phyloP scores from a whole-genome alignment of 2,797 vertebrate genomes.

The Sphenopsis melanotis region DNA sequence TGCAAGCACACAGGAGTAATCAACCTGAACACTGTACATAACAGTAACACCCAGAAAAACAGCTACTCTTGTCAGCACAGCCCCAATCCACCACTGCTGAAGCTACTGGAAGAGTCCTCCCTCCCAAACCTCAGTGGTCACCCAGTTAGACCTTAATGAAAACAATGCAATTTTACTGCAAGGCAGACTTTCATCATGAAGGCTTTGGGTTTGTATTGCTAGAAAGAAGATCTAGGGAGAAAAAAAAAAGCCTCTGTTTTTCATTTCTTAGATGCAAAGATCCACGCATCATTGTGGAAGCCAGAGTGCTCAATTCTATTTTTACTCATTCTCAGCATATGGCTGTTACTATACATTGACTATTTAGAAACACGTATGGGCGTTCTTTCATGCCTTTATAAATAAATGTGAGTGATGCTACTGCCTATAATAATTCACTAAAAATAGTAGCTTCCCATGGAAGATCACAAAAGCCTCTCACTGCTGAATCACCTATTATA shows the following conservation, averaged over 20 bases:
- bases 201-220: conserved; percentile 28
- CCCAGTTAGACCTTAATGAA: not conserved
- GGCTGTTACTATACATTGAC: conserved; percentile 45
- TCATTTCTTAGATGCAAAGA: not conserved
- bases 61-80: not conserved
- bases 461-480: conserved; percentile 24
- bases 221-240: not conserved
- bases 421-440: conserved; percentile 43
- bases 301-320: conserved; percentile 16
- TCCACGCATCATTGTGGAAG: not conserved
- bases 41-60: not conserved
- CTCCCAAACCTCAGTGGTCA: not conserved
- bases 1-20: not conserved
- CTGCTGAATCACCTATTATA: conserved; percentile 44
- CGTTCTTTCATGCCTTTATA: conserved; percentile 53
- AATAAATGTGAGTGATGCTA: conserved; percentile 54
- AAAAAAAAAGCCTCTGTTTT: not conserved
- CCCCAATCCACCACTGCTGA: not conserved
- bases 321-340: conserved; percentile 36
- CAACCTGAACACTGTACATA: not conserved
- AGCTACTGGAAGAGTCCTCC: not conserved
- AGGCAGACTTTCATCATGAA: not conserved
- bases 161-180: not conserved
- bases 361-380: conserved; percentile 30
- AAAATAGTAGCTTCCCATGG: conserved; percentile 47